A percentile compares a stretch with the other conserved stretches of the same genome.
phyloP scores from a whole-genome alignment of 2,888 invertebrate species.

The Drosophila atripex region DNA sequence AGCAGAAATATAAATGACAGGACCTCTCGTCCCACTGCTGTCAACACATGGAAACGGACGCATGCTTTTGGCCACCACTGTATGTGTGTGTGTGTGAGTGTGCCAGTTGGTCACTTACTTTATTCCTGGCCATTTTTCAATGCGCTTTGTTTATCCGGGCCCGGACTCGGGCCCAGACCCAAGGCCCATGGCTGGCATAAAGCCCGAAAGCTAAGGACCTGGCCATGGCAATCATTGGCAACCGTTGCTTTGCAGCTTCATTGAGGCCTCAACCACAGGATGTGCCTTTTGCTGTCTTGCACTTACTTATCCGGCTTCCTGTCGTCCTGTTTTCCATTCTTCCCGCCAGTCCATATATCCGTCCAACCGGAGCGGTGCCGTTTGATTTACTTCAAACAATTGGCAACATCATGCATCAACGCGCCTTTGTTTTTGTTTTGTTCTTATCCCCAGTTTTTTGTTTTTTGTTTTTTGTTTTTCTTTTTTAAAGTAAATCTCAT shows the following conservation, averaged over 20 bases:
- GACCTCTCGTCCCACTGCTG: conserved; percentile 45
- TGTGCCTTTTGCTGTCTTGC: conserved; percentile 59
- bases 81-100: conserved; percentile 7
- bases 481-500: conserved; percentile 62
- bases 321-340: conserved; percentile 8
- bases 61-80: conserved; percentile 37
- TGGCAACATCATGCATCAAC: conserved; percentile 80
- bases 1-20: conserved; percentile 67
- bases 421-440: conserved; percentile 49
- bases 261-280: conserved; percentile 43
- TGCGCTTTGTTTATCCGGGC: conserved; percentile 66
- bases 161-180: conserved; percentile 32
- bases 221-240: conserved; percentile 53
- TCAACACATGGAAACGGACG: conserved; percentile 46
- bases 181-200: conserved; percentile 27
- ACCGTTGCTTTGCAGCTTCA: conserved; percentile 39
- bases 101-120: conserved; percentile 42
- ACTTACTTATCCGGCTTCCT: conserved; percentile 51
- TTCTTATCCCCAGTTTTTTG: conserved; percentile 33
- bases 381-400: conserved; percentile 79
- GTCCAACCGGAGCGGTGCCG: conserved; percentile 36
- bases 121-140: conserved; percentile 70
- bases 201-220: conserved; percentile 31
- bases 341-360: conserved; percentile 19
- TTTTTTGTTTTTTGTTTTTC: too few species aligned